A percentile compares a stretch with the other conserved stretches of the same genome.
phyloP scores from a whole-genome alignment of 2,888 invertebrate genomes.

The Lochmaea capreae region DNA sequence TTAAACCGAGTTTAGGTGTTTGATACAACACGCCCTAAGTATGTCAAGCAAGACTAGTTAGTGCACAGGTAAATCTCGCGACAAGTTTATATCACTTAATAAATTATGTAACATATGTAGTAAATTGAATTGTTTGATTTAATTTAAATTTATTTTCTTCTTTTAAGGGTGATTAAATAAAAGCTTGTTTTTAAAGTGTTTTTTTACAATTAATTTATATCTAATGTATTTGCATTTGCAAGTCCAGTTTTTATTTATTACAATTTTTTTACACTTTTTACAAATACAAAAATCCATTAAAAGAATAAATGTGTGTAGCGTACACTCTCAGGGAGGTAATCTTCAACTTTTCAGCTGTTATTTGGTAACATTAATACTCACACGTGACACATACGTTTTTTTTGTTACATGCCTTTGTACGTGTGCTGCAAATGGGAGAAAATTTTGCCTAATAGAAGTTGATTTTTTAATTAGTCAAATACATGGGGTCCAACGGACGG shows the following conservation, averaged over 20 bases:
- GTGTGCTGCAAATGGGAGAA: conserved; percentile 7
- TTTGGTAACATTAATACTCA: conserved; percentile 4
- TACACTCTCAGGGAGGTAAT: conserved; percentile 12
- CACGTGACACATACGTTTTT: conserved; percentile 11
- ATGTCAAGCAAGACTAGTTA: no score
- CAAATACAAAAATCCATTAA: conserved; percentile 9
- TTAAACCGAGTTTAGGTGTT: no score
- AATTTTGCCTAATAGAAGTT: neutral
- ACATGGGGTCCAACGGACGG: no score
- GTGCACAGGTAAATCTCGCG: no score
- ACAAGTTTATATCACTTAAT: no score
- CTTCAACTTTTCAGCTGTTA: conserved; percentile 12
- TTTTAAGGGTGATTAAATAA: no score
- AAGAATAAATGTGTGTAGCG: conserved; percentile 7
- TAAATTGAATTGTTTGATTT: no score
- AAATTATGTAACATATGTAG: no score
- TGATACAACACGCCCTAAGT: no score
- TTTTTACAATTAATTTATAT: no score
- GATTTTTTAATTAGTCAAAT: neutral
- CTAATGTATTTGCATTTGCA: neutral
- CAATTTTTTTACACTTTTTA: conserved; percentile 15
- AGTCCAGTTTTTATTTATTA: neutral
- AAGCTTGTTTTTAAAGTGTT: no score
- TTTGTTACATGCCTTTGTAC: conserved; percentile 6
- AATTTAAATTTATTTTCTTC: no score